These are phyloP conservation scores for Pangasius sanitwongsei DNA, from an alignment of 2,797 vertebrate genomes.

Conservation along the genomic window DNA sequence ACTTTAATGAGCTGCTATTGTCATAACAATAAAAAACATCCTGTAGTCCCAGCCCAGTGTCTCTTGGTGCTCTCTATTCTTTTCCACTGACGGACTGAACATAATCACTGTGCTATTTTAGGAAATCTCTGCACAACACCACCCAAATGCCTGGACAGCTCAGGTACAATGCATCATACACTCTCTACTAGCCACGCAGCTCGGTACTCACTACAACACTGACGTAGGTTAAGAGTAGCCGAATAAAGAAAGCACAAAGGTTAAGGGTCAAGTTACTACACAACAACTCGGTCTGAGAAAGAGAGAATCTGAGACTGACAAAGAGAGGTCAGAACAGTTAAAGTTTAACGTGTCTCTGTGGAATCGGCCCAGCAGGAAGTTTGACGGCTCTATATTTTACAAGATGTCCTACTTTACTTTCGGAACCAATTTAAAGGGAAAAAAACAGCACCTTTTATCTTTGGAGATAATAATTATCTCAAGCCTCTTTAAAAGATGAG, in stretches of 20 bases:
- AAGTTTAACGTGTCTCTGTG: conserved; percentile 38
- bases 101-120: conserved; percentile 46
- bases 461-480: conserved; percentile 34
- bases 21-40: background rate
- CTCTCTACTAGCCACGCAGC: background rate
- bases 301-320: background rate
- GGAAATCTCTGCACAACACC: conserved; percentile 37
- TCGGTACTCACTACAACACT: background rate
- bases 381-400: conserved; percentile 43
- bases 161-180: conserved; percentile 21
- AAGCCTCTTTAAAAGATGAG: conserved; percentile 19
- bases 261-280: conserved; percentile 33
- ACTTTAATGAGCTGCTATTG: background rate
- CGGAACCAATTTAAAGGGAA: conserved; percentile 29
- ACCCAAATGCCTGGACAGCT: conserved; percentile 35
- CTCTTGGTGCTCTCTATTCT: conserved; percentile 18
- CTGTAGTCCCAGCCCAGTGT: conserved; percentile 5
- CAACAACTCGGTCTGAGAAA: conserved; percentile 10
- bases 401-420: conserved; percentile 53
- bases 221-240: background rate
- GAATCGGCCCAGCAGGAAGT: conserved; percentile 30
- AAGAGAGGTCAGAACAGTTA: conserved; percentile 39
- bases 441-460: conserved; percentile 18
- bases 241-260: background rate
- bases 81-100: conserved; percentile 18